These are phyloP conservation scores for Acromyrmex heyeri DNA, from an alignment of 1,140 invertebrate genomes.

Conservation along the genomic window DNA sequence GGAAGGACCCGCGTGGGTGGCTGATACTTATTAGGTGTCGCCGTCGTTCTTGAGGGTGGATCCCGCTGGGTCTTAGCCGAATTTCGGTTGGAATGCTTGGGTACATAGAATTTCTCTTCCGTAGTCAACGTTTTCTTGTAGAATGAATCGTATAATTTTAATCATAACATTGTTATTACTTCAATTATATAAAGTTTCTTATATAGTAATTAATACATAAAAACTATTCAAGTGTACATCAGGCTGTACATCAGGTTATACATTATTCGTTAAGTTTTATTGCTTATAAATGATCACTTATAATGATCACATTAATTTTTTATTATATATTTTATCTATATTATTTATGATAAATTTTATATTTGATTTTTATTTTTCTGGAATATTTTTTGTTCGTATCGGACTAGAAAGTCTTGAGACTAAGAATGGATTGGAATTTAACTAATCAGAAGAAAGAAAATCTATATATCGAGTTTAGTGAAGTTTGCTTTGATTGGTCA, in stretches of 20 bases:
- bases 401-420: no score
- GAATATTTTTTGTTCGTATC: no score
- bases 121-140: background rate
- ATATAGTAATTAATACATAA: no score
- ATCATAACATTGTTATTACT: background rate
- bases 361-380: no score
- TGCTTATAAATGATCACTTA: background rate
- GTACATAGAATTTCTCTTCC: background rate
- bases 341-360: no score
- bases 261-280: background rate
- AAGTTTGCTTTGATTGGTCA: no score
- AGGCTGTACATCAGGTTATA: background rate
- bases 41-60: slow-evolving; percentile 41
- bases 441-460: no score
- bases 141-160: background rate
- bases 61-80: background rate
- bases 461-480: no score
- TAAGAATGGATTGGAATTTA: no score
- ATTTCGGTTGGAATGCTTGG: slow-evolving; percentile 26
- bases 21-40: slow-evolving; percentile 70
- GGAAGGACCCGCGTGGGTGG: slow-evolving; percentile 38
- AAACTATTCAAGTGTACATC: background rate
- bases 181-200: background rate
- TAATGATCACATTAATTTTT: background rate
- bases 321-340: background rate